Base-by-base conservation (phyloP, 2,797 vertebrate species). In the Sebastes vulpes region DNA sequence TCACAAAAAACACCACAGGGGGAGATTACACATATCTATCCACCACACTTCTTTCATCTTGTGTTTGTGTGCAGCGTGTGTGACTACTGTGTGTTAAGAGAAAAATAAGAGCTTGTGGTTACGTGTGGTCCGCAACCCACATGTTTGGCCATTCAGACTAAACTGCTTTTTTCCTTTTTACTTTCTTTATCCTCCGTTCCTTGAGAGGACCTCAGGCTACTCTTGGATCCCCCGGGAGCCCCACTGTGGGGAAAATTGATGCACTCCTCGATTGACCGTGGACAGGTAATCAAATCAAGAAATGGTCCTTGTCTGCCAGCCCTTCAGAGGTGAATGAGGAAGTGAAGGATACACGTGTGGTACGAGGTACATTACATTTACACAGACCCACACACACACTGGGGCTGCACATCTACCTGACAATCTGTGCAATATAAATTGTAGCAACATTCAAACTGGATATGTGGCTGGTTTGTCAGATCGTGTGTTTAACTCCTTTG, bases 201-300 rank as follows among this genome's bases (percentile, higher is more conserved):
- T 53, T 83, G 65, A 78, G 67, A 70, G 59, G 50, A 85, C 81
- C 50, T 66, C 31, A 25, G 82, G 76, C 72, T 81, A 75, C 58
- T 77, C 53, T 58, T 23, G 20, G 25, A 76, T 89, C 77, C 70
- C 74, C 59, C 0, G 9, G 65, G 77, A 75, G 68, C 61, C 74
- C 46, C 52, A 72, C 86, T 84, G 81, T 57, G 78, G 88, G 79
- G 70, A 89, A 89, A 90, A 93, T 88, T 70, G 76, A 91, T 85
- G 70, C 31, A 65, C 66, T 92, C 74, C 61, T 69, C 42, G 26
- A 81, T 68, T 87, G 75, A 83, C 83, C 56, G 42, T 83, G 57
- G 84, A 89, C 86, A 93, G 85, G 82, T 93, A 91, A 94, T 95
- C 82, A 93, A 92, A 95, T 92, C 71, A 92, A 88, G 75, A 86